Conservation (phyloP, 2,113 vertebrate genomes). For the Prochilodus magdalenae region DNA sequence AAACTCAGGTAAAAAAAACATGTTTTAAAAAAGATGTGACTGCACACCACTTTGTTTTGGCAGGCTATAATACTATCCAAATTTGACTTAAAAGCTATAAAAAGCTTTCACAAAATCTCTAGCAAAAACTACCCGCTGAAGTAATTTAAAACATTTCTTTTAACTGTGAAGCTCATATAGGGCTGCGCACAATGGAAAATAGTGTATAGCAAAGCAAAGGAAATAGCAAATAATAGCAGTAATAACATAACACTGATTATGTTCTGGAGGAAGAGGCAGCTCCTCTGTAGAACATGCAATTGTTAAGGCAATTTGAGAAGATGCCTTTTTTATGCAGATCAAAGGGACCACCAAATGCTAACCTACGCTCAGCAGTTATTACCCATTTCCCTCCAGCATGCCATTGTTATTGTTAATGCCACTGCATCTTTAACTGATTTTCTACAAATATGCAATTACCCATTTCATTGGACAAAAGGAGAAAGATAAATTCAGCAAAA, state of each 20-base stretch:
- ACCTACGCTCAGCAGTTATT: not conserved
- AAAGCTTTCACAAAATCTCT: no score
- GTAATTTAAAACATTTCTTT: not conserved
- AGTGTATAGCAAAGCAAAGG: not conserved
- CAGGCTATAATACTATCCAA: no score
- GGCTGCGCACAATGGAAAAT: not conserved
- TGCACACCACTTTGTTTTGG: no score
- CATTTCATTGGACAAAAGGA: not conserved
- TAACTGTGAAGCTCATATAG: not conserved
- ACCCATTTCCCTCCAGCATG: not conserved
- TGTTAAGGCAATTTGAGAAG: not conserved
- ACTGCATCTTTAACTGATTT: not conserved
- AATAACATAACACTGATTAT: slow-evolving; percentile 10
- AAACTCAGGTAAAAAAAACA: no score
- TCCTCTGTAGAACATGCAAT: not conserved
- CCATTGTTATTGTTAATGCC: not conserved
- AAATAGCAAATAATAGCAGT: not conserved
- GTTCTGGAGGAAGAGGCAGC: not conserved
- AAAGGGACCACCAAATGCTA: not conserved
- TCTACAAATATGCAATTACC: not conserved
- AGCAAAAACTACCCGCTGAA: no score
- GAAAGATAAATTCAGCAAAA: not conserved
- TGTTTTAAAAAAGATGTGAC: no score
- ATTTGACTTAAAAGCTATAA: no score
- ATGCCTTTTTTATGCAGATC: not conserved